phyloP scores from a whole-genome alignment of 1,140 invertebrate species.

The Anadara kagoshimensis region DNA sequence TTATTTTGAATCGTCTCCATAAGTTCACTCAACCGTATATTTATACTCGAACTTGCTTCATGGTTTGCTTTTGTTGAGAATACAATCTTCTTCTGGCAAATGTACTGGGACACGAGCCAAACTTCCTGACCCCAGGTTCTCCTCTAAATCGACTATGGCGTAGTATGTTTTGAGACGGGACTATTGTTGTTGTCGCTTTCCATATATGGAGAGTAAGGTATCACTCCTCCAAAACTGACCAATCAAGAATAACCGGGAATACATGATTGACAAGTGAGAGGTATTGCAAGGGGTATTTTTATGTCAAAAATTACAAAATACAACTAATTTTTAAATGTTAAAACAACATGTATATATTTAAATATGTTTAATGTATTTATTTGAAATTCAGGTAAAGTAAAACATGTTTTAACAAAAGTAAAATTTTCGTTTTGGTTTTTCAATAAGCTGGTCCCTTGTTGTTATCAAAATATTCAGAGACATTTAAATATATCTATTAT shows the following conservation, averaged over 20 bases:
- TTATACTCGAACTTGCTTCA: conserved; percentile 43
- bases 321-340: too few species aligned
- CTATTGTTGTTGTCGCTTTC: conserved; percentile 65
- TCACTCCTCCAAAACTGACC: conserved; percentile 40
- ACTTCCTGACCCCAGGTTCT: conserved; percentile 46
- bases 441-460: too few species aligned
- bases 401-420: too few species aligned
- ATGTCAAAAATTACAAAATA: too few species aligned
- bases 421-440: too few species aligned
- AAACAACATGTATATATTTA: too few species aligned
- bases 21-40: conserved; percentile 27
- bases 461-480: too few species aligned
- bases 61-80: conserved; percentile 49
- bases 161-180: conserved; percentile 60
- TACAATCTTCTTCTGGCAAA: conserved; percentile 45
- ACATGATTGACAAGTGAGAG: conserved; percentile 34
- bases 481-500: too few species aligned
- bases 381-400: too few species aligned
- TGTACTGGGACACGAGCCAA: conserved; percentile 50
- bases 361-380: too few species aligned
- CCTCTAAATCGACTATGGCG: conserved; percentile 46
- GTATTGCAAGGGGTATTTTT: neutral
- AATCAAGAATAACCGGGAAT: conserved; percentile 39
- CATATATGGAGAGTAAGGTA: conserved; percentile 59
- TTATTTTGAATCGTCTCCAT: conserved; percentile 30